A percentile compares a stretch with the other conserved stretches of the same genome.
Conservation (phyloP, 30 jellyfish, hydroid and myxozoan genomes). For the Clytia hemisphaerica region DNA sequence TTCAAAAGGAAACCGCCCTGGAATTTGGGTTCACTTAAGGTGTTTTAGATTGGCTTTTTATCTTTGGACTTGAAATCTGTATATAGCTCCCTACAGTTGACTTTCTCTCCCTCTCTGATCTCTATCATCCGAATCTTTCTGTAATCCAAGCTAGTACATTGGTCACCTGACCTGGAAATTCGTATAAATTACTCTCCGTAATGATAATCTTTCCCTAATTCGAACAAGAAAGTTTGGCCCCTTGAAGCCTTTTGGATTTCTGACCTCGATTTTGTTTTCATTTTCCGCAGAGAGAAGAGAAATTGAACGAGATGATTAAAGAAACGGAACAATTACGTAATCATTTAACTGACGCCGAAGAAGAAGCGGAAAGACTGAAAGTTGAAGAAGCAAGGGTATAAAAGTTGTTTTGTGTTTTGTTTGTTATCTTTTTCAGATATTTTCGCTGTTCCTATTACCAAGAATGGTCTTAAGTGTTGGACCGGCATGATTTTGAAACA, state of each 20-base stretch:
- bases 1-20: too few relatives aligned
- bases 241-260: neutral
- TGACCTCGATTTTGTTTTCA: neutral
- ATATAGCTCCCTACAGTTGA: too few relatives aligned
- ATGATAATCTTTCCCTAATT: neutral
- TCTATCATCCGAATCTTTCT: too few relatives aligned
- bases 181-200: neutral
- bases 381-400: conserved; percentile 66
- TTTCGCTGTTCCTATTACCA: neutral
- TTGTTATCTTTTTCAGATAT: neutral
- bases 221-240: neutral
- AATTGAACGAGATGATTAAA: conserved; percentile 36
- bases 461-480: neutral
- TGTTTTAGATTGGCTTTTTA: too few relatives aligned
- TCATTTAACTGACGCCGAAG: conserved; percentile 58
- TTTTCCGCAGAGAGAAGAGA: conserved; percentile 89
- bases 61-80: too few relatives aligned
- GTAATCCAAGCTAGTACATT: too few relatives aligned
- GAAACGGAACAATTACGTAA: conserved; percentile 48
- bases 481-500: too few relatives aligned
- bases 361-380: conserved; percentile 68
- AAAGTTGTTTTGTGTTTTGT: too few relatives aligned
- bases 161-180: too few relatives aligned
- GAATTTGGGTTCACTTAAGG: neutral
- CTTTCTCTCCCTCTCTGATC: too few relatives aligned